Base-by-base conservation (phyloP, 92 coral and sea anemone genomes). In the Micromussa lordhowensis region DNA sequence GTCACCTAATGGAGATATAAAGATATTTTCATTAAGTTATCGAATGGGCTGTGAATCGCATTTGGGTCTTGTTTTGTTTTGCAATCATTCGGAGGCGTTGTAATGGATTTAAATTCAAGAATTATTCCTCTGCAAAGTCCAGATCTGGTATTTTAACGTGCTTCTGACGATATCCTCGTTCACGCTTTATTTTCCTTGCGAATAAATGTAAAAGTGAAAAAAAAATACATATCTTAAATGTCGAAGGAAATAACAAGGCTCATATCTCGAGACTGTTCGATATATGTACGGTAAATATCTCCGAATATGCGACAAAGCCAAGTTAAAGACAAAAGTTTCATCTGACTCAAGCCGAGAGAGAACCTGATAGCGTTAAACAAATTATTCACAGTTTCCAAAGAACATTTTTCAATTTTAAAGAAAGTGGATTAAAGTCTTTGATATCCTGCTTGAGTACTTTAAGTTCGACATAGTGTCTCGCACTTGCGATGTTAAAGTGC, bases 381-480 rank as follows among this genome's bases (percentile, higher is more conserved):
- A 86, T 86, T 64, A 49, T 13, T 61, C 49, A 38, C 19, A 40
- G 83, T 86, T 63, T 36, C 38, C 44, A 75, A n/a, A 44, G n/a
- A 86, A 49, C 64, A 78, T 80, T 86, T 86, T 63, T 51, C 12
- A 49, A 44, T 44, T 63, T 77, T 63, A 22, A 77, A 73, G 29
- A 74, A 63, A 61, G 35, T 86, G 89, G 83, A 86, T 86, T 86
- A 86, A 86, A 63, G 32, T 86, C 55, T 32, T 29, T n/a, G 63
- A 29, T 30, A 77, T 59, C 89, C 89, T 86, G 88, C 81, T 84
- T 31, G 77, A 57, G 73, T 59, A 22, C 88, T 84, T 51, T n/a
- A 16, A 32, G 22, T 53, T 84, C 88, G 88, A 77, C 88, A 74
- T 14, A 5, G 31, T 55, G 83, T 86, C 89, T 68, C 63, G 29